Evolutionary conservation across 2,797 vertebrate species (phyloP).

Genomic region (Iguana delicatissima): DNA sequence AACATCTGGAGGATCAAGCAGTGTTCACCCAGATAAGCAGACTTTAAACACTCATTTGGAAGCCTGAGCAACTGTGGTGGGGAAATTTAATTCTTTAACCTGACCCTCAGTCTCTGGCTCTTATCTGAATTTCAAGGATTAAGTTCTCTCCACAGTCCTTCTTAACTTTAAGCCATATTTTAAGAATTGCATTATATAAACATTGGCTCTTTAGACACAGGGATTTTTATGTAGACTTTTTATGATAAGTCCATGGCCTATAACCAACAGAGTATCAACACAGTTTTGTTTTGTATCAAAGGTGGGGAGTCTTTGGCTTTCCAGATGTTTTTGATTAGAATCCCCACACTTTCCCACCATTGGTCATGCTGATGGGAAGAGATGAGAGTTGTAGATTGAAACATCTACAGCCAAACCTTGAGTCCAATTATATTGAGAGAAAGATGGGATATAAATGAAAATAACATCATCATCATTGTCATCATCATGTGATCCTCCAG

Average conservation of each 20-base stretch:
- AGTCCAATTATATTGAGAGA: no score
- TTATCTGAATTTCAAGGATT: neutral
- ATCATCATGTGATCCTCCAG: no score
- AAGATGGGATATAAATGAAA: no score
- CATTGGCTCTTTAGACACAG: neutral
- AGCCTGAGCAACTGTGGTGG: neutral
- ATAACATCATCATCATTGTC: no score
- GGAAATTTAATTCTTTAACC: no score
- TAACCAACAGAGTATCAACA: no score
- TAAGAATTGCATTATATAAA: neutral
- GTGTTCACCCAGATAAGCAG: no score
- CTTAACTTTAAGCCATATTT: neutral
- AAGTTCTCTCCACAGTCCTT: neutral
- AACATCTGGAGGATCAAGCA: no score
- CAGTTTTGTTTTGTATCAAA: neutral
- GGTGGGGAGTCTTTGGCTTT: neutral
- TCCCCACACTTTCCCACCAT: neutral
- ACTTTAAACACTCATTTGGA: neutral
- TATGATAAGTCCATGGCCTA: neutral
- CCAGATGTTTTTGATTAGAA: neutral
- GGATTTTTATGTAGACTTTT: neutral
- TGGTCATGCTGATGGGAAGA: neutral
- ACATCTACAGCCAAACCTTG: neutral
- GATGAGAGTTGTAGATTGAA: neutral
- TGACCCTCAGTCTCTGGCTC: no score